Base-by-base conservation (phyloP, 1,140 invertebrate genomes). In the Lucilia sericata region DNA sequence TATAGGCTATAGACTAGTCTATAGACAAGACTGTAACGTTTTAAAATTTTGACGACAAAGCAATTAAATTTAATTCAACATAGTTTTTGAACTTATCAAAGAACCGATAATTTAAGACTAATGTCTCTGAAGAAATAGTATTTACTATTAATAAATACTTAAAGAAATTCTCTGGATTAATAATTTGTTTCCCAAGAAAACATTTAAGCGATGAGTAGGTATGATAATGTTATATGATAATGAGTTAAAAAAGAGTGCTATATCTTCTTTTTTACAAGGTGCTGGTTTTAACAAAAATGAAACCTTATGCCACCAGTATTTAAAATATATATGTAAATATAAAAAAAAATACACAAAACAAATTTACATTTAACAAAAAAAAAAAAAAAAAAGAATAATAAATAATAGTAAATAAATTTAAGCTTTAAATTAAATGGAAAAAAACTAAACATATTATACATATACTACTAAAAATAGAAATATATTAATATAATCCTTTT, bases 271-370 rank as follows among this genome's bases (percentile, higher is more conserved):
- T 70, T 21, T 70, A 70, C 65, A 70, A 70, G 65, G 65, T 70
- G 65, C 65, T 70, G 65, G 65, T 70, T 70, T 30, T 70, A 70
- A 70, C n/a, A 70, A 70, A 70, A 70, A 70, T 70, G 21, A 70
- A 70, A 70, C 65, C 65, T 70, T 70, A 70, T 70, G 65, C 5
- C 65, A 70, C 65, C 65, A 70, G n/a, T 70, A 21, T 10, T 70
- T 70, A n/a, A n/a, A 14, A 60, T 60, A 60, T 60, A n/a, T 60
- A 60, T 9, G 12, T 70, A 25, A 21, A 30, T 30, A 30, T 30
- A 9, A 70, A 70, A n/a, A 60, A 13, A 55, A 55, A 70, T 70
- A 9, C 65, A 70, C 65, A 70, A 70, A 70, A 60, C 55, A 70
- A 70, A 70, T 70, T 10, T 70, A 70, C 65, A 70, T 70, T 21